Evolutionary conservation across 2,113 vertebrate genomes (phyloP).

Genomic region (Channa argus): DNA sequence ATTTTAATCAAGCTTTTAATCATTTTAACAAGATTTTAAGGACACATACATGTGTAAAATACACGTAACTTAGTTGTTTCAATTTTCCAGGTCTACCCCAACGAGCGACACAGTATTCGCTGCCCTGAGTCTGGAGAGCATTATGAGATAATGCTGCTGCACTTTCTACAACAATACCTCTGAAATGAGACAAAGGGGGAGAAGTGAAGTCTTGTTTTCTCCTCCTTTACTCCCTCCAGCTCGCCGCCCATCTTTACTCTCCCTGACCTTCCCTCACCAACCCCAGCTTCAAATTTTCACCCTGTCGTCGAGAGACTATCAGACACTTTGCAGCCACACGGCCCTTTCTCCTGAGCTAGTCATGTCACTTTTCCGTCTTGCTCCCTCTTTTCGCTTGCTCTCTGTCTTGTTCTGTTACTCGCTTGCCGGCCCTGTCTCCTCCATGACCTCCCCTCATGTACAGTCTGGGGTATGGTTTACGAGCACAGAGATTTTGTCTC

Average conservation of each 20-base stretch:
- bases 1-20: no score
- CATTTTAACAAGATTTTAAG: not conserved
- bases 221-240: slow-evolving; percentile 33
- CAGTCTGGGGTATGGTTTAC: slow-evolving; percentile 55
- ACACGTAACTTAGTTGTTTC: not conserved
- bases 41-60: not conserved
- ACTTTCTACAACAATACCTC: slow-evolving; percentile 99
- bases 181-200: slow-evolving; percentile 81
- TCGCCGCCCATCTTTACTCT: slow-evolving; percentile 25
- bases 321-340: slow-evolving; percentile 22
- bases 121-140: slow-evolving; percentile 99
- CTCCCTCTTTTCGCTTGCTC: slow-evolving; percentile 15
- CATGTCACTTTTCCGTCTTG: slow-evolving; percentile 25
- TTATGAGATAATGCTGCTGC: slow-evolving; percentile 98
- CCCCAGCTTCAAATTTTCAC: slow-evolving; percentile 8
- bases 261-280: not conserved
- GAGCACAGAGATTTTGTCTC: slow-evolving; percentile 48
- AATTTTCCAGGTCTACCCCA: slow-evolving; percentile 92
- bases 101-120: slow-evolving; percentile 98
- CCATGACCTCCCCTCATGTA: slow-evolving; percentile 23
- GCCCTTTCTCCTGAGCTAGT: slow-evolving; percentile 42
- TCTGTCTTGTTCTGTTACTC: slow-evolving; percentile 27
- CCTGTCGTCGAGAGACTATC: slow-evolving; percentile 36
- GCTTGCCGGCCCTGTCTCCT: slow-evolving; percentile 23
- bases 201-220: slow-evolving; percentile 61